Conservation (phyloP, 1,140 invertebrate genomes). For the Chironomus tepperi region DNA sequence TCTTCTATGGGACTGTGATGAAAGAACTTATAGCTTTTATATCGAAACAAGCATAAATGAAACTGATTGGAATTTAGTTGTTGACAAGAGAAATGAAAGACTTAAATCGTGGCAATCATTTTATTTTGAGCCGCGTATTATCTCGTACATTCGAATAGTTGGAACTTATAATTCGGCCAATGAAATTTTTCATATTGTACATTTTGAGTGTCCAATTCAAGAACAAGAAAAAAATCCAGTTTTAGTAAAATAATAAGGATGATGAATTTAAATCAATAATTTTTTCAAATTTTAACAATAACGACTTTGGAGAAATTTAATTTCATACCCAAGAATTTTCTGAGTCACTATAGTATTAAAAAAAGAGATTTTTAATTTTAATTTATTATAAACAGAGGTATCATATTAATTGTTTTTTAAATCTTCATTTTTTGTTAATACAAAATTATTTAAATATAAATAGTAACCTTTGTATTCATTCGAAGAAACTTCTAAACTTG, state of each 20-base stretch:
- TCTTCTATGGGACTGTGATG: conserved; percentile 96
- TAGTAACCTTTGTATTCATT: no score
- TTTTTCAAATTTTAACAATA: no score
- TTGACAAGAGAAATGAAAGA: conserved; percentile 49
- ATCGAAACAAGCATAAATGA: conserved; percentile 92
- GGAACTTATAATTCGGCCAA: conserved; percentile 96
- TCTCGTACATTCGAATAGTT: conserved; percentile 90
- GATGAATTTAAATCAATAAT: background rate
- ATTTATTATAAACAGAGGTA: no score
- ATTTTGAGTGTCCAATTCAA: conserved; percentile 89
- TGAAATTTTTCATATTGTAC: conserved; percentile 96
- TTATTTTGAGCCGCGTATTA: conserved; percentile 67
- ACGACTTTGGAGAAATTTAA: no score
- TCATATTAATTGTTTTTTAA: no score
- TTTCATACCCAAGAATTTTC: background rate
- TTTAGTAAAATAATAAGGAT: background rate
- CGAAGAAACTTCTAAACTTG: background rate
- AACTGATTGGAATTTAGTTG: conserved; percentile 79
- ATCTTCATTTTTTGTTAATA: no score
- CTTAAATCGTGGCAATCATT: conserved; percentile 84
- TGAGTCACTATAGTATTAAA: no score
- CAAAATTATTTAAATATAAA: no score
- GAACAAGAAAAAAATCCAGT: conserved; percentile 27
- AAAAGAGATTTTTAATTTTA: no score
- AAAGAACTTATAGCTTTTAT: conserved; percentile 91